Evolutionary conservation across 2,113 vertebrate species (phyloP).

Genomic region (Suricata suricatta): DNA sequence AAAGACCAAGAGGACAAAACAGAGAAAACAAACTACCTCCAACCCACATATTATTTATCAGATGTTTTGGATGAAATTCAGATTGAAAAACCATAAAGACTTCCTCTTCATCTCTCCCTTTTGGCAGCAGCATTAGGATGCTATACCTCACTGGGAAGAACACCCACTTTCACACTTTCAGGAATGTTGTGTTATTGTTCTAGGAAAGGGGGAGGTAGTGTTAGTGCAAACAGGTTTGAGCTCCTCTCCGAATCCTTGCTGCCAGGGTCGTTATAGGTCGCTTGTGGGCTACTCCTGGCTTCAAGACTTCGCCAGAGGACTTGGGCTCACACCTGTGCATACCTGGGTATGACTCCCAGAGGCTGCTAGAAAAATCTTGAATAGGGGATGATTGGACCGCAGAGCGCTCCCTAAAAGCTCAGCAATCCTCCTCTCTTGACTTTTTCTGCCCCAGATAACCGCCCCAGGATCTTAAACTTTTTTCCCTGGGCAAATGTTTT

Average conservation of each 20-base stretch:
- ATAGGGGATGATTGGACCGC: not conserved
- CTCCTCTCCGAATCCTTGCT: not conserved
- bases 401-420: not conserved
- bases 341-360: not conserved
- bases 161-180: not conserved
- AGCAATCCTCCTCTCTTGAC: not conserved
- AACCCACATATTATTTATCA: constrained; percentile 27
- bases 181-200: not conserved
- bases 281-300: not conserved
- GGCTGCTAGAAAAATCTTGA: not conserved
- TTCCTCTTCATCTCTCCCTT: not conserved
- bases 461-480: not conserved
- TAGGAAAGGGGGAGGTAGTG: not conserved
- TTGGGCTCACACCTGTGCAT: not conserved
- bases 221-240: not conserved
- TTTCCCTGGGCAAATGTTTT: not conserved
- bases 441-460: not conserved
- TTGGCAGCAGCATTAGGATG: not conserved
- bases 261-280: not conserved
- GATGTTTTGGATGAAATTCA: constrained; percentile 27
- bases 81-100: not conserved
- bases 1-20: constrained; percentile 24
- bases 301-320: not conserved
- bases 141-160: not conserved
- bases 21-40: constrained; percentile 27